These are phyloP conservation scores for Heteromormyrus szaboi DNA, from an alignment of 2,797 vertebrate genomes.

Conservation along the genomic window DNA sequence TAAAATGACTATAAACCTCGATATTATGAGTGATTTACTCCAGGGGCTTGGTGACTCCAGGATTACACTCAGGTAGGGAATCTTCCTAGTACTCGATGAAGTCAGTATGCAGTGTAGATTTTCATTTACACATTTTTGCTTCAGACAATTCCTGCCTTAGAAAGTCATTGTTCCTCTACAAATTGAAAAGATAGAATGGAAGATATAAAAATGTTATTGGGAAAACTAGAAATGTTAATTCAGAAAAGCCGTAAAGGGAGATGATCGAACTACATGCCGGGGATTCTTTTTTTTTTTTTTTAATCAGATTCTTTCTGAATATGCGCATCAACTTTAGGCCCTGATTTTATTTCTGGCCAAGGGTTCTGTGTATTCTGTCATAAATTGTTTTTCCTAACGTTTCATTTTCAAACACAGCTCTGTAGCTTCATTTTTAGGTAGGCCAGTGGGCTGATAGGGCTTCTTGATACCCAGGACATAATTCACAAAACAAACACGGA, in stretches of 20 bases:
- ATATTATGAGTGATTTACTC: neutral
- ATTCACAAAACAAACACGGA: neutral
- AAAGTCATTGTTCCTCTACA: neutral
- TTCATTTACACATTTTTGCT: neutral
- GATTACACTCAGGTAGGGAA: neutral
- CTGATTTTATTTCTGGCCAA: neutral
- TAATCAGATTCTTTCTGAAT: neutral
- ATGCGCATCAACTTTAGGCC: neutral
- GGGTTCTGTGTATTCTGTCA: neutral
- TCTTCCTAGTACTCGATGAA: neutral
- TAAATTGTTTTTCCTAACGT: neutral
- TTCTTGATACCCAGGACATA: neutral
- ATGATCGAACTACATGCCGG: neutral
- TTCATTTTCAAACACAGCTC: neutral
- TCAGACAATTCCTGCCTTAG: neutral
- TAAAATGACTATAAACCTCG: neutral
- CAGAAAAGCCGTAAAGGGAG: neutral
- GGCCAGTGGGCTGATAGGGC: neutral
- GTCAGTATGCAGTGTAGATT: neutral
- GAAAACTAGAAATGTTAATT: neutral
- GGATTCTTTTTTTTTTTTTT: neutral
- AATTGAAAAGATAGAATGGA: neutral
- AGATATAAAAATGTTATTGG: neutral
- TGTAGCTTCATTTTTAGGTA: neutral
- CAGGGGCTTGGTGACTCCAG: neutral